Percentiles rank a stretch among this genome's conserved stretches.
phyloP scores from a whole-genome alignment of 1,140 invertebrate genomes.

The Acromyrmex echinatior region DNA sequence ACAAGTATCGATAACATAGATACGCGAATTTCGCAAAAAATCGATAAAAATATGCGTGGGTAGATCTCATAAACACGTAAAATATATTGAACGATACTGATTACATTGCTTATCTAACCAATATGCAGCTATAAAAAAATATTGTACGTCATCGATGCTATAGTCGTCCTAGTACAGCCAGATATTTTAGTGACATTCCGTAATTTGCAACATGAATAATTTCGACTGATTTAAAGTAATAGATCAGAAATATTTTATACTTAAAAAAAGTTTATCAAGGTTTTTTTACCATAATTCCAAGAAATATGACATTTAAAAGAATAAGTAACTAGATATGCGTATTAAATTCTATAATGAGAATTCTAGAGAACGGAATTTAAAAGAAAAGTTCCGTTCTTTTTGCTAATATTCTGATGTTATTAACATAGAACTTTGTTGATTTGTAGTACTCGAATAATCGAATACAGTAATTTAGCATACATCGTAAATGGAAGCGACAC shows the following conservation, averaged over 20 bases:
- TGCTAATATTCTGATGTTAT: not conserved
- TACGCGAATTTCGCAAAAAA: not conserved
- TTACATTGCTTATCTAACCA: not conserved
- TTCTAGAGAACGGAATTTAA: not conserved
- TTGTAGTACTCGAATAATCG: not conserved
- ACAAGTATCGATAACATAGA: not conserved
- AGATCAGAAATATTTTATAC: slow-evolving; percentile 20
- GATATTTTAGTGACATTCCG: slow-evolving; percentile 36
- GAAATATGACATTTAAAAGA: slow-evolving; percentile 4
- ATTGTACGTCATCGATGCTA: slow-evolving; percentile 68
- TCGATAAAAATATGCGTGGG: slow-evolving; percentile 7
- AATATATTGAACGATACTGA: slow-evolving; percentile 2
- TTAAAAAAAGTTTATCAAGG: not conserved
- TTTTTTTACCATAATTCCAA: not conserved
- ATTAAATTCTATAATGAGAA: slow-evolving; percentile 1
- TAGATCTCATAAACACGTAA: not conserved
- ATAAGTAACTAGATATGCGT: not conserved
- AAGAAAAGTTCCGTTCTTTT: not conserved
- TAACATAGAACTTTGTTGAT: not conserved
- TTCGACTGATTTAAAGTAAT: slow-evolving; percentile 6
- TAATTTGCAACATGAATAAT: slow-evolving; percentile 60
- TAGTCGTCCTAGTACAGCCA: slow-evolving; percentile 3
- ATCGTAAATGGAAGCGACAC: not conserved
- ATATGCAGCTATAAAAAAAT: slow-evolving; percentile 47
- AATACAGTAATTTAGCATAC: not conserved